Evolutionary conservation across 2,888 invertebrate genomes (phyloP).

Genomic region (Protodeltote pygarga): DNA sequence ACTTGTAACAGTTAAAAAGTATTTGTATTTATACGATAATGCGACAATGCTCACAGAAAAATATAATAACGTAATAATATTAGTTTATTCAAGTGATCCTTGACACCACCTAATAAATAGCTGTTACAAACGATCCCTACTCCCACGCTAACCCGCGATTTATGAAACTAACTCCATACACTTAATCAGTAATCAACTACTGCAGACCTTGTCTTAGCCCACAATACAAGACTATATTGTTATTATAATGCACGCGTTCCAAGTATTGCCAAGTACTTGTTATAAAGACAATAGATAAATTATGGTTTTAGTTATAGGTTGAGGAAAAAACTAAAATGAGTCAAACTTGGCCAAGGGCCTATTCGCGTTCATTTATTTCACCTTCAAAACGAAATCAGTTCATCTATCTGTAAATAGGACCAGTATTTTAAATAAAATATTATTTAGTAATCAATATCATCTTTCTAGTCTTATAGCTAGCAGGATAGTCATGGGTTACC

Average conservation of each 20-base stretch:
- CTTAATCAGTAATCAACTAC: conserved; percentile 57
- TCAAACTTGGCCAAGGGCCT: too few relatives aligned
- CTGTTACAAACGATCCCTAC: conserved; percentile 65
- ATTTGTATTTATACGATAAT: neutral
- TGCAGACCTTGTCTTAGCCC: conserved; percentile 54
- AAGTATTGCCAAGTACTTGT: neutral
- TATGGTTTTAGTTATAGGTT: too few relatives aligned
- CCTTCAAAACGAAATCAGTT: too few relatives aligned
- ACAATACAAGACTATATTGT: conserved; percentile 34
- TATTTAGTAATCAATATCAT: too few relatives aligned
- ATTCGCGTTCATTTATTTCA: too few relatives aligned
- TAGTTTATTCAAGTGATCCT: conserved; percentile 57
- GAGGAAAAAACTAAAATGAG: too few relatives aligned
- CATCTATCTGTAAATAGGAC: too few relatives aligned
- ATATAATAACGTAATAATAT: conserved; percentile 40
- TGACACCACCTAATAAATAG: conserved; percentile 68
- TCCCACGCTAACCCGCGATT: conserved; percentile 74
- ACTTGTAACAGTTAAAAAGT: conserved; percentile 3
- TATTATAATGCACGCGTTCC: conserved; percentile 30
- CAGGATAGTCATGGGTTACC: too few relatives aligned
- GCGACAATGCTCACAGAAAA: conserved; percentile 31
- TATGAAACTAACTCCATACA: conserved; percentile 60
- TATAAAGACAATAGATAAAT: conserved; percentile 5
- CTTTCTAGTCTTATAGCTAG: too few relatives aligned
- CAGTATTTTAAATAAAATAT: too few relatives aligned